Evolutionary conservation across 1,140 invertebrate species (phyloP).

Genomic region (Eufriesea mexicana): DNA sequence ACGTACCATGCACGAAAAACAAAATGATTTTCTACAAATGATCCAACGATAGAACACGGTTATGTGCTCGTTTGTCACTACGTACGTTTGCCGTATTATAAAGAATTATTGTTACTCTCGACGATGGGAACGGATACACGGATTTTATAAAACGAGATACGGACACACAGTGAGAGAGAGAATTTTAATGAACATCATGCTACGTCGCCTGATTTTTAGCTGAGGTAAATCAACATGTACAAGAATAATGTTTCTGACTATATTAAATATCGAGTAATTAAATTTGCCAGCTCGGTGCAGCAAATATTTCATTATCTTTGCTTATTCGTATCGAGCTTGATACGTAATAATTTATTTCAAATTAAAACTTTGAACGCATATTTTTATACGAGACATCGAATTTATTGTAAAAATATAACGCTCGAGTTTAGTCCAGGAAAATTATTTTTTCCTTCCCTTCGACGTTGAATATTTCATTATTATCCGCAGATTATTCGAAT

Average conservation of each 20-base stretch:
- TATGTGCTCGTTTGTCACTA: not conserved
- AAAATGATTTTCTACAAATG: not conserved
- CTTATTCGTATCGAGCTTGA: not conserved
- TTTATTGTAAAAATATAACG: not conserved
- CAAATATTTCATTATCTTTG: not conserved
- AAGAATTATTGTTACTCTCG: not conserved
- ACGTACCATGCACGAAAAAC: not conserved
- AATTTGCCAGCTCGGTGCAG: not conserved
- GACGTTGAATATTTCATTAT: not conserved
- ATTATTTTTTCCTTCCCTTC: not conserved
- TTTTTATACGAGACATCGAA: too few relatives aligned
- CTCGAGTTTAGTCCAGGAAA: not conserved
- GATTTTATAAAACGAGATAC: not conserved
- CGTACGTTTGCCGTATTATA: not conserved
- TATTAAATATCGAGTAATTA: not conserved
- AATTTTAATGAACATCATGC: not conserved
- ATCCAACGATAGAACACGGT: not conserved
- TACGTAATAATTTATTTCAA: too few relatives aligned
- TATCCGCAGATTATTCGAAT: not conserved
- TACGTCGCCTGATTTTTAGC: not conserved
- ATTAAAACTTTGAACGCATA: too few relatives aligned
- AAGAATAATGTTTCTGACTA: not conserved
- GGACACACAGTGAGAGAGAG: not conserved
- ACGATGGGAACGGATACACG: not conserved
- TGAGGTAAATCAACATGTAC: not conserved